These are phyloP conservation scores for Vulpes vulpes DNA, from an alignment of 2,113 vertebrate genomes.

Conservation along the genomic window DNA sequence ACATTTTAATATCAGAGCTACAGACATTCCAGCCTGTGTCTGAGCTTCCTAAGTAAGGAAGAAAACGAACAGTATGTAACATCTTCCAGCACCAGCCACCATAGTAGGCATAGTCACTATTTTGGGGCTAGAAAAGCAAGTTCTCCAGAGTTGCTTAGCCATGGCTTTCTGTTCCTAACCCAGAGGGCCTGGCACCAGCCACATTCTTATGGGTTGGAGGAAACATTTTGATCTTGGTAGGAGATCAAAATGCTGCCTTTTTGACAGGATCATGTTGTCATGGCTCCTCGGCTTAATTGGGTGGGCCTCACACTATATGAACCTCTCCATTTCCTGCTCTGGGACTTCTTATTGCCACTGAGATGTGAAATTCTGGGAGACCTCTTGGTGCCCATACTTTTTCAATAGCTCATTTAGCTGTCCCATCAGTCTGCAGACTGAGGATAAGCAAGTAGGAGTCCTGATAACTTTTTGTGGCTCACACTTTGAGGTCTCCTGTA, in stretches of 20 bases:
- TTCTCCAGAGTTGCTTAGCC: background rate
- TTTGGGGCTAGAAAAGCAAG: background rate
- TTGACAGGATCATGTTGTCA: background rate
- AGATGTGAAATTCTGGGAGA: background rate
- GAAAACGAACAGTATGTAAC: background rate
- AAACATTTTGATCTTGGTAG: background rate
- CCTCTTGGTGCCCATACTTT: background rate
- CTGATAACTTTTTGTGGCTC: background rate
- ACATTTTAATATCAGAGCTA: background rate
- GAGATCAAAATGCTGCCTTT: background rate
- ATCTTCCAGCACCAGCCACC: background rate
- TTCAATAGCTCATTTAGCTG: background rate
- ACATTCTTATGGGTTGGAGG: background rate
- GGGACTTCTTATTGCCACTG: background rate
- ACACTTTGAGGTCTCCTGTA: background rate
- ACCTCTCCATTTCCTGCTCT: background rate
- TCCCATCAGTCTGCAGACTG: background rate
- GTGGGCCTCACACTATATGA: background rate
- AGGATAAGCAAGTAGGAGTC: background rate
- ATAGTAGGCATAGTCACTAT: background rate
- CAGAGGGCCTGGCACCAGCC: no score
- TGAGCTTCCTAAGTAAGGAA: background rate
- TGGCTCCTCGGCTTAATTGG: no score
- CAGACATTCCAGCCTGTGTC: background rate
- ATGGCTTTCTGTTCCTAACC: background rate